These are phyloP conservation scores for Neoascia interrupta DNA, from an alignment of 2,888 invertebrate genomes.

Conservation along the genomic window DNA sequence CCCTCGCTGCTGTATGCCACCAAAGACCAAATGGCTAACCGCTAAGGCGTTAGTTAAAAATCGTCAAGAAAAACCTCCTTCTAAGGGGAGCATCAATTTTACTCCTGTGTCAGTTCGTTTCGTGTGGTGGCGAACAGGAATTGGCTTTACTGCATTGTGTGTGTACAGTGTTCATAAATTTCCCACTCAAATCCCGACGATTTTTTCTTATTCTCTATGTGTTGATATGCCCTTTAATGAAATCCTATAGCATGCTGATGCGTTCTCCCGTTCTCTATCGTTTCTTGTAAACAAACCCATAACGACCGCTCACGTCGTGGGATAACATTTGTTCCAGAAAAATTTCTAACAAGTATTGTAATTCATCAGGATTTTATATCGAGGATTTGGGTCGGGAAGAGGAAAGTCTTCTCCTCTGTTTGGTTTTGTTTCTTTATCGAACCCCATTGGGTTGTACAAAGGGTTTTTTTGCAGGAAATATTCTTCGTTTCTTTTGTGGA, in stretches of 20 bases:
- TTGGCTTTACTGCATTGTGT: conserved; percentile 42
- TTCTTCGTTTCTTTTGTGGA: conserved; percentile 45
- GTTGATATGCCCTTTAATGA: conserved; percentile 43
- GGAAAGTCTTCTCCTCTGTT: too few species aligned
- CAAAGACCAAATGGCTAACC: conserved; percentile 26
- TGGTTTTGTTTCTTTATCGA: background rate
- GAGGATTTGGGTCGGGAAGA: conserved; percentile 52
- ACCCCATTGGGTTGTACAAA: too few species aligned
- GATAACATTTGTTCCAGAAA: conserved; percentile 57
- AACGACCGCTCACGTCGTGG: conserved; percentile 37
- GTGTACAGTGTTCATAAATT: conserved; percentile 65
- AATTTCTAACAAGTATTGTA: conserved; percentile 63
- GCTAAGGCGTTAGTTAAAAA: conserved; percentile 48
- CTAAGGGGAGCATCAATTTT: conserved; percentile 45
- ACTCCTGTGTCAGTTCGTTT: background rate
- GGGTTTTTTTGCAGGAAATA: too few species aligned
- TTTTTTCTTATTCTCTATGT: conserved; percentile 21
- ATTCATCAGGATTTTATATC: conserved; percentile 66
- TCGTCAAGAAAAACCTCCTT: conserved; percentile 24
- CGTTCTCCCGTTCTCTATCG: too few species aligned
- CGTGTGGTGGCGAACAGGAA: conserved; percentile 17
- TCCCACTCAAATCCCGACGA: conserved; percentile 47
- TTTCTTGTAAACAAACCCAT: conserved; percentile 2
- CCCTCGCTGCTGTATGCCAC: conserved; percentile 1
- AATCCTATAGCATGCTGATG: conserved; percentile 56